These are phyloP conservation scores for Sterrhoptilus dennistouni DNA, from an alignment of 2,113 vertebrate genomes.

Conservation along the genomic window DNA sequence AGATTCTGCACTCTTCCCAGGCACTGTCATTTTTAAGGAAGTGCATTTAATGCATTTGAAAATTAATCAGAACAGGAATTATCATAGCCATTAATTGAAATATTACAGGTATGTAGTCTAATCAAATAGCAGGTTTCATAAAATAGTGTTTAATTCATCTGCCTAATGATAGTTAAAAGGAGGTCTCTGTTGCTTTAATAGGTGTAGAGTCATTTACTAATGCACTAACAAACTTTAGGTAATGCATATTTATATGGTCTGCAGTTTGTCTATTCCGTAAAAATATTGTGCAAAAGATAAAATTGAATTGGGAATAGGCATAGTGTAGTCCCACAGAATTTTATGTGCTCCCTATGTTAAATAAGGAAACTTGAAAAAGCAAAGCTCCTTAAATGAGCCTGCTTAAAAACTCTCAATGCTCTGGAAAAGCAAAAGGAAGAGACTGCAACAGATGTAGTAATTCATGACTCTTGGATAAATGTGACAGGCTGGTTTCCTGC, in stretches of 20 bases:
- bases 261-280: neutral
- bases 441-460: neutral
- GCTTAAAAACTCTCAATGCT: neutral
- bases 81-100: neutral
- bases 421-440: neutral
- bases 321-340: neutral
- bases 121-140: neutral
- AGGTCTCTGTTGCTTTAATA: neutral
- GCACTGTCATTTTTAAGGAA: neutral
- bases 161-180: neutral
- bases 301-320: neutral
- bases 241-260: neutral
- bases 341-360: neutral
- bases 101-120: neutral
- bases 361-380: neutral
- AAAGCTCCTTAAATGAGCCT: neutral
- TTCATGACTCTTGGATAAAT: neutral
- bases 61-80: neutral
- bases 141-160: neutral
- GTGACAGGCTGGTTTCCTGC: neutral
- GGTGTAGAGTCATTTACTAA: neutral
- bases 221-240: neutral
- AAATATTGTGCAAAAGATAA: neutral
- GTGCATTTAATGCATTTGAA: neutral
- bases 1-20: neutral